Conservation (phyloP, 2,888 invertebrate genomes). For the Volucella inanis region DNA sequence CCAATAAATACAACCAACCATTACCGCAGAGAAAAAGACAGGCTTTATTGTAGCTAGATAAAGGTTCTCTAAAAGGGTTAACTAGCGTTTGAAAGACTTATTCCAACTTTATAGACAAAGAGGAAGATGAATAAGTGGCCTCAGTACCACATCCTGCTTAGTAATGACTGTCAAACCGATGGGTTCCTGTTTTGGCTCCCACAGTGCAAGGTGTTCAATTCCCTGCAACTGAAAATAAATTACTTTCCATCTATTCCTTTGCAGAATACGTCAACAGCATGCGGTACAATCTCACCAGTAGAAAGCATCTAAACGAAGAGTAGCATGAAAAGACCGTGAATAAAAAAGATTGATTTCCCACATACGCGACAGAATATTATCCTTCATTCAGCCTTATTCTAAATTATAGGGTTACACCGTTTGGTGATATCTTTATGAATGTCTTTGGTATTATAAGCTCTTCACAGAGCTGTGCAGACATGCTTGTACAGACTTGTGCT, state of each 20-base stretch:
- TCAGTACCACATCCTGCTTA: too few relatives aligned
- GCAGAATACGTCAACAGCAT: conserved; percentile 52
- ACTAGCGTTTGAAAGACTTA: too few relatives aligned
- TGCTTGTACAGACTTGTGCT: neutral
- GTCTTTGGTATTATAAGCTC: neutral
- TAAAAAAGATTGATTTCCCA: neutral
- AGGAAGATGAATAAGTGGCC: too few relatives aligned
- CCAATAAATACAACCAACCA: too few relatives aligned
- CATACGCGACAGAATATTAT: conserved; percentile 66
- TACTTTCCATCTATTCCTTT: conserved; percentile 12
- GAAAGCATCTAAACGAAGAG: neutral
- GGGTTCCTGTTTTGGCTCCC: conserved; percentile 4
- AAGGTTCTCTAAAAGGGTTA: too few relatives aligned
- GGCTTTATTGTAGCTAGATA: too few relatives aligned
- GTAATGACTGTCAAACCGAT: neutral
- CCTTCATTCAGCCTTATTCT: conserved; percentile 24
- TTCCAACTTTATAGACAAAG: too few relatives aligned
- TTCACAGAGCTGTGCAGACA: neutral
- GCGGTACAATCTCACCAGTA: conserved; percentile 20
- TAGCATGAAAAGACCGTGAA: neutral
- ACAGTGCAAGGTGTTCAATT: conserved; percentile 20
- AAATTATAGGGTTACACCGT: conserved; percentile 44
- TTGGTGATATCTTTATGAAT: neutral
- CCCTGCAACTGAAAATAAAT: too few relatives aligned
- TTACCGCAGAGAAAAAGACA: too few relatives aligned